Percentiles rank a stretch among this genome's conserved stretches.
Evolutionary conservation across 2,113 vertebrate genomes (phyloP).

Genomic region (Bombycilla garrulus): DNA sequence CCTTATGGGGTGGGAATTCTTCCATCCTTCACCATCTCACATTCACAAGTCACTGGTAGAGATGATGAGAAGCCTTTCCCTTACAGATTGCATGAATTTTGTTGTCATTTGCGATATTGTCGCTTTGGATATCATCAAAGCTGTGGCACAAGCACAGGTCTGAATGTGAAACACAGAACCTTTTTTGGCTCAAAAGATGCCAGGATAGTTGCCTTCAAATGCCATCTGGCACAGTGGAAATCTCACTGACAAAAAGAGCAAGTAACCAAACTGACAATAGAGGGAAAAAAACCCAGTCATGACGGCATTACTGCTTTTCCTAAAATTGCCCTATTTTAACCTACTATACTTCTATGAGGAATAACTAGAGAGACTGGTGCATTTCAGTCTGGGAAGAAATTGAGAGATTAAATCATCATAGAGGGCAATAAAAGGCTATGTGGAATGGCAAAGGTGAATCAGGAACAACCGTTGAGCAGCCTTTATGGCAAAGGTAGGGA

Average conservation of each 20-base stretch:
- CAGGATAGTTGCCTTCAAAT: background rate
- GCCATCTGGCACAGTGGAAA: background rate
- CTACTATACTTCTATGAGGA: background rate
- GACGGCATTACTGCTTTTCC: background rate
- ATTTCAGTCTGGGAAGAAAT: background rate
- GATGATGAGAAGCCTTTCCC: background rate
- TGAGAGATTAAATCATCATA: background rate
- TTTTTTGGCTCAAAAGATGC: background rate
- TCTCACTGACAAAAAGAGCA: background rate
- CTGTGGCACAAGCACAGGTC: background rate
- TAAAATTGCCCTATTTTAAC: background rate
- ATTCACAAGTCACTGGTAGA: background rate
- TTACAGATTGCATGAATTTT: background rate
- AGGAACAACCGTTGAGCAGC: background rate
- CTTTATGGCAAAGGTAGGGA: background rate
- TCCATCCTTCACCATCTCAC: background rate
- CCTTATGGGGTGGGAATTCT: background rate
- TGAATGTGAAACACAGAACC: background rate
- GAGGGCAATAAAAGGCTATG: background rate
- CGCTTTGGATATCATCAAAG: background rate
- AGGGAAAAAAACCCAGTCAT: background rate
- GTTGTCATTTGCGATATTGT: background rate
- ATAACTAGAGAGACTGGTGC: background rate
- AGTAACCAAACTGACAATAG: background rate
- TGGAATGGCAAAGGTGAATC: background rate